Conservation (phyloP, 2,113 vertebrate genomes). For the Pelobates fuscus region DNA sequence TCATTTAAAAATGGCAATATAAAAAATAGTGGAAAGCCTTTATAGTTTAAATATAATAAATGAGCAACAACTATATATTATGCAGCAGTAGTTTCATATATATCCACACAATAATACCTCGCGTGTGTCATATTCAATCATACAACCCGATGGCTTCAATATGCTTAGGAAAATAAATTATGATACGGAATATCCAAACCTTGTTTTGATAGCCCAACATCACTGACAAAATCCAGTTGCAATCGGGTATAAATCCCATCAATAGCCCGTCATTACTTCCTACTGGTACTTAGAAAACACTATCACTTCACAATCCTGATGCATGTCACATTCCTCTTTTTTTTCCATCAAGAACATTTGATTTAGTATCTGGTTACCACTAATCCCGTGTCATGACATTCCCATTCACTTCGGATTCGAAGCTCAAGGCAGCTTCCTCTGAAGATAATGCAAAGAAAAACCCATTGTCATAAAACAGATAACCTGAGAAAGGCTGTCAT, state of each 20-base stretch:
- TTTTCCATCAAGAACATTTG: conserved; percentile 95
- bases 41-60: too few species aligned
- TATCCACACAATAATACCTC: too few species aligned
- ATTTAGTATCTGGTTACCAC: conserved; percentile 90
- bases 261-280: conserved; percentile 57
- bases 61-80: too few species aligned
- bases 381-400: conserved; percentile 98
- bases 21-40: too few species aligned
- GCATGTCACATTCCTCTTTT: conserved; percentile 82
- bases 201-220: conserved; percentile 14
- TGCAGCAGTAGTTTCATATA: too few species aligned
- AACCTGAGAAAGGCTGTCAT: conserved; percentile 76
- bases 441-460: conserved; percentile 99
- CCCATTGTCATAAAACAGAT: conserved; percentile 88
- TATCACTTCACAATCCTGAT: conserved; percentile 75
- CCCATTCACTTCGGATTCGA: conserved; percentile 95
- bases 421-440: conserved; percentile 91
- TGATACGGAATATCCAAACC: background rate
- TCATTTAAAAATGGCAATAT: too few species aligned
- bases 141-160: conserved; percentile 24
- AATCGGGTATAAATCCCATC: conserved; percentile 46
- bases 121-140: background rate
- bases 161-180: conserved; percentile 7
- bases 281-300: conserved; percentile 64
- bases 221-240: conserved; percentile 28